Evolutionary conservation across 2,797 vertebrate species (phyloP).

Genomic region (Etheostoma nigrum): DNA sequence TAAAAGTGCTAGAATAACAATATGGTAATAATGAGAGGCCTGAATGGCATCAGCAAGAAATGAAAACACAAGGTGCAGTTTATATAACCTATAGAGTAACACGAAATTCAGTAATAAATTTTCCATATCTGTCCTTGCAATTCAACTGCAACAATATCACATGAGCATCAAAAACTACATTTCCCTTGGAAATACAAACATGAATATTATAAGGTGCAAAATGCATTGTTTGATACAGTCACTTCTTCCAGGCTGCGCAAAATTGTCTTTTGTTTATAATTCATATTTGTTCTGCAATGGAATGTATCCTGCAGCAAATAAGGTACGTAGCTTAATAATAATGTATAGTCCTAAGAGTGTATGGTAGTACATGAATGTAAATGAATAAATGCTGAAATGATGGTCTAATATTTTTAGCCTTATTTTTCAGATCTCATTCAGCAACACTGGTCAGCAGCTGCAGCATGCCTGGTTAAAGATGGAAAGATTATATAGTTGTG

Average conservation of each 20-base stretch:
- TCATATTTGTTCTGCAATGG: constrained; percentile 81
- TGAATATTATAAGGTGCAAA: constrained; percentile 87
- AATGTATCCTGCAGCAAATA: constrained; percentile 78
- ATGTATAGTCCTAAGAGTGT: constrained; percentile 44
- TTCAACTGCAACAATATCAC: constrained; percentile 90
- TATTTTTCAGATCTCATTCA: constrained; percentile 57
- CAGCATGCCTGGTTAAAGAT: constrained; percentile 48
- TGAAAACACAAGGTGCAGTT: constrained; percentile 66
- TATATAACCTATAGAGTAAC: constrained; percentile 63
- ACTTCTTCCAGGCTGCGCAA: constrained; percentile 64
- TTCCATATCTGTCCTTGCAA: constrained; percentile 89
- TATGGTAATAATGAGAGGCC: constrained; percentile 52
- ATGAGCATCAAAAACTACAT: constrained; percentile 88
- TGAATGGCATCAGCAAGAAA: constrained; percentile 53
- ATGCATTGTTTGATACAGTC: constrained; percentile 82
- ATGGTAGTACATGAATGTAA: constrained; percentile 27
- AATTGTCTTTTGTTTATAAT: constrained; percentile 73
- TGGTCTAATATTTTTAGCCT: constrained; percentile 23
- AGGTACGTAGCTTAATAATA: constrained; percentile 46
- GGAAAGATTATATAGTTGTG: constrained; percentile 17
- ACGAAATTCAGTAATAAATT: constrained; percentile 82
- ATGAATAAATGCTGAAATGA: constrained; percentile 35
- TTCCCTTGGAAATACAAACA: constrained; percentile 91
- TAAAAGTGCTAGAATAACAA: constrained; percentile 69
- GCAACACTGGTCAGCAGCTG: constrained; percentile 69